Evolutionary conservation across 64 coral and sea anemone genomes (phyloP), one percentile per base, ranked within the genome.

Genomic region (Stichodactyla mertensii): DNA sequence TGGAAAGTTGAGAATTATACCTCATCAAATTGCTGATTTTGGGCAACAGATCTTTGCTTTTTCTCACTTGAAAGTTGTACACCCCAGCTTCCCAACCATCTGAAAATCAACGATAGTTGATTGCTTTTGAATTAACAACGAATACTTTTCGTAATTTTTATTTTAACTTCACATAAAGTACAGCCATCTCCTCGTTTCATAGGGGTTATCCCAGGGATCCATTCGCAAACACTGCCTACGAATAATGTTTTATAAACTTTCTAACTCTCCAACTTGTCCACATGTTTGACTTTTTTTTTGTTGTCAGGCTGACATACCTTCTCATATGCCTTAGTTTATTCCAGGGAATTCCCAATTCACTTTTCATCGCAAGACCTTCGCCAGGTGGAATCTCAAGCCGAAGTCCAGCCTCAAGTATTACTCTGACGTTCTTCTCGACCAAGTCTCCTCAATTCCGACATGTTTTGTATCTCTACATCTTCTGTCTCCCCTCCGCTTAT

Each of bases 1-100:
- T 70, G 5, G 10, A 70, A 70, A 23, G 22, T 70, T 70, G 66
- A 22, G 66, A 70, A 70, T 8, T 70, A 10, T 70, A 53, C 77
- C 52, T 80, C 77, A 80, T 80, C 77, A 52, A 53, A 52, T 18
- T 52, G 3, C 52, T 80, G 77, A 80, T 54, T 80, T 80, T 52
- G 5, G 6, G 77, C 77, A 52, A 80, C 31, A 4, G 15, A 12
- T 53, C 77, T 80, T 80, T 80, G 51, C 19, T 80, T 52, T 54
- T 52, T 80, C 45, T 80, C 77, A 13, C 77, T 80, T 52, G 77
- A 52, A 54, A 80, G 77, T 18, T 79, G 77, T 16, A 80, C 51
- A 7, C 77, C 28, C 28, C 28, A 80, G 13, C 77, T 80, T 54
- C 31, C 28, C 52, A 80, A 54, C 77, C 45, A 80, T 54, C 77